Evolutionary conservation across 2,113 vertebrate species (phyloP).

Genomic region (Mellivora capensis): DNA sequence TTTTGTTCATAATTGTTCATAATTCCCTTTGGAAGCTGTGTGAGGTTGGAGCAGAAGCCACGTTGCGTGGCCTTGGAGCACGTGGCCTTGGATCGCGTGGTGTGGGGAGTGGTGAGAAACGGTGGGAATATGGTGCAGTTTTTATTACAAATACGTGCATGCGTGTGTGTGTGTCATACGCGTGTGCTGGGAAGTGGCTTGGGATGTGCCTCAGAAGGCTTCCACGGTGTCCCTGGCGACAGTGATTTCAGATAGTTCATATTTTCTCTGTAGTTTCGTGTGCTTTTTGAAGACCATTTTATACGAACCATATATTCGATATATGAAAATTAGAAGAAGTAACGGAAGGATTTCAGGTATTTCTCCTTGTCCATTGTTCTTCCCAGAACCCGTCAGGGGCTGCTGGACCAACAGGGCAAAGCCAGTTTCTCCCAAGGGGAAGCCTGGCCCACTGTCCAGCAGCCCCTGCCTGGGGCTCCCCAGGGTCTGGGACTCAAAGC

Average conservation of each 20-base stretch:
- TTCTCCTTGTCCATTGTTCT: background rate
- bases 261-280: background rate
- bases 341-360: background rate
- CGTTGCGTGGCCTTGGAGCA: too few relatives aligned
- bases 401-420: background rate
- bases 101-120: too few relatives aligned
- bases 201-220: background rate
- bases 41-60: background rate
- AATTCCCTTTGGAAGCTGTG: background rate
- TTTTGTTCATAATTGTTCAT: background rate
- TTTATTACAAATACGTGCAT: background rate
- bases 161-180: too few relatives aligned
- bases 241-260: too few relatives aligned
- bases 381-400: background rate
- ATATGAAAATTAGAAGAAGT: background rate
- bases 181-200: too few relatives aligned
- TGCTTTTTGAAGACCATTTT: background rate
- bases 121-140: background rate
- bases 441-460: background rate
- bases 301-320: background rate
- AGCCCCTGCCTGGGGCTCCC: too few relatives aligned
- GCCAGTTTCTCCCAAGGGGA: background rate
- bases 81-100: rapidly evolving
- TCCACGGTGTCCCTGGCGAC: background rate
- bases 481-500: background rate